Conservation (phyloP, 1,140 invertebrate species). For the Trachymyrmex cornetzi region DNA sequence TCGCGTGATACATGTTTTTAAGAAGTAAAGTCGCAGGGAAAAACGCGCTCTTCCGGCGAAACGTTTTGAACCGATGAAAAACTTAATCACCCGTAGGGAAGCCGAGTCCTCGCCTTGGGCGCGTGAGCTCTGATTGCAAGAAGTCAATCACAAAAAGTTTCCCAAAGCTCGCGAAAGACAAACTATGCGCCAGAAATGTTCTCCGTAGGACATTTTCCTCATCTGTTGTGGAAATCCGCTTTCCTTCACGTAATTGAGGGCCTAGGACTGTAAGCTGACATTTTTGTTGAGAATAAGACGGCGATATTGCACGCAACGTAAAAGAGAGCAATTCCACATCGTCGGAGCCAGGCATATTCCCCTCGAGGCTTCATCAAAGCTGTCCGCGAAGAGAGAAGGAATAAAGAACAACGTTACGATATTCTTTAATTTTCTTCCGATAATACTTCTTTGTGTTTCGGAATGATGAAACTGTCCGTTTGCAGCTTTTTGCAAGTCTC, state of each 20-base stretch:
- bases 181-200: conserved; percentile 13
- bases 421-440: conserved; percentile 21
- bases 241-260: conserved; percentile 50
- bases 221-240: conserved; percentile 20
- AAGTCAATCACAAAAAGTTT: conserved; percentile 65
- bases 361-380: conserved; percentile 31
- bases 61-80: conserved; percentile 56
- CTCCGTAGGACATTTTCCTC: background rate
- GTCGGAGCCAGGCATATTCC: conserved; percentile 7
- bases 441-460: background rate
- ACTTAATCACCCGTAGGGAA: conserved; percentile 63
- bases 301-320: background rate
- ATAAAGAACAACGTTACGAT: background rate
- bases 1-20: conserved; percentile 27
- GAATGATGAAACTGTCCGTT: conserved; percentile 7
- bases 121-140: conserved; percentile 45
- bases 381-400: background rate
- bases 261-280: conserved; percentile 49
- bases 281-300: conserved; percentile 42
- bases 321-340: conserved; percentile 29
- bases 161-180: conserved; percentile 9
- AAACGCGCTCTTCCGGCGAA: conserved; percentile 13
- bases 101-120: background rate
- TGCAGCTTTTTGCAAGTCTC: background rate
- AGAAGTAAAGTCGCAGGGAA: background rate